Evolutionary conservation across 2,113 vertebrate genomes (phyloP), one percentile per base, ranked within the genome.

Genomic region (Danionella cerebrum): DNA sequence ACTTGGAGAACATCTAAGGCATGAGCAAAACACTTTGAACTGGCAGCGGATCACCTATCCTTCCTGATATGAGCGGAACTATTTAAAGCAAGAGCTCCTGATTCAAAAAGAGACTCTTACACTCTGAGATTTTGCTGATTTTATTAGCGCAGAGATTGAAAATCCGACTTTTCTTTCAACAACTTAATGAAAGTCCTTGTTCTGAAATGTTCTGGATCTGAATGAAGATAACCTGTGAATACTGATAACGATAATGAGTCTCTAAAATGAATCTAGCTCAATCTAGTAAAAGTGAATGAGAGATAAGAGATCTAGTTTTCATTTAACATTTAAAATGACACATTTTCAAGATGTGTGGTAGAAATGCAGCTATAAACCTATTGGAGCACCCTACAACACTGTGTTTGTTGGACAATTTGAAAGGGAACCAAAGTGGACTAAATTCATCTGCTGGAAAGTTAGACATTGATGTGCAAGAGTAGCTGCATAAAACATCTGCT

Each of bases 1-100:
- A 47, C 58, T 62, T 62, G 16, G 41, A 36, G 19, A 48, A 21
- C 29, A 48, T 36, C 44, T 63, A 63, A 48, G 48, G 27, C 27
- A 12, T 5, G 16, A 29, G 27, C 10, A 31, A 29, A 24, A 48
- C 42, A 63, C 44, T 63, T 48, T 63, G 42, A 63, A 63, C 42
- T 14, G 18, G 16, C 59, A 36, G 42, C 47, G 47, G 42, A 63
- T 48, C 59, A 63, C 42, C 59, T 63, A 12, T 24, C 22, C 44
- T 10, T 63, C 42, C 44, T 36, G 59, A 35, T 35, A 63, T 14
- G 12, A 63, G 29, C 2, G 29, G 31, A 48, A 36, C 47, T 33
- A 5, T 14, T 14, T 35, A 35, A 6, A 11, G 19, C 29, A 48
- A 36, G 29, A 24, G 59, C 12, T n/a, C n/a, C 19, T 2, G 29